phyloP scores from a whole-genome alignment of 2,113 vertebrate species.

The Gallinago undulata region DNA sequence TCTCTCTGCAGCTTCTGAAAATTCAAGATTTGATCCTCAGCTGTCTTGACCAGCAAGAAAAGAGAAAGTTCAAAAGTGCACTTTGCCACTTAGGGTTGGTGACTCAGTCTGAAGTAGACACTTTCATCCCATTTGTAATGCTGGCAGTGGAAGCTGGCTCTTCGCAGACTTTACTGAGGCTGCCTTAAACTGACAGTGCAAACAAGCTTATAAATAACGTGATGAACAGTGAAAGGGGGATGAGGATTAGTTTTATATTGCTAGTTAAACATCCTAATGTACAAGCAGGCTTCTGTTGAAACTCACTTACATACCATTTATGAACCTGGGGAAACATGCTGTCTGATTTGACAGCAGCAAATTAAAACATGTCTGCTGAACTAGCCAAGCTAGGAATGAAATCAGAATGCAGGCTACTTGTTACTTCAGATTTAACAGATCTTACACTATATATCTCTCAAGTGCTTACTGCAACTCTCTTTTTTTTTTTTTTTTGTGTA shows the following conservation, averaged over 20 bases:
- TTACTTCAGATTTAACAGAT: background rate
- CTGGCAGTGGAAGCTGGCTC: background rate
- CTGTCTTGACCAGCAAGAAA: background rate
- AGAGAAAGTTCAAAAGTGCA: background rate
- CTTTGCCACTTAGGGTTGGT: background rate
- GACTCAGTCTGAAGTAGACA: fast-evolving
- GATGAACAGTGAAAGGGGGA: background rate
- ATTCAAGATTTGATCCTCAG: background rate
- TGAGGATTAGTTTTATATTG: background rate
- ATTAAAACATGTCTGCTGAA: background rate
- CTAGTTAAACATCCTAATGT: background rate
- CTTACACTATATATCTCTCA: background rate
- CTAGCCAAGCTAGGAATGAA: background rate
- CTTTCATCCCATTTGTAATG: background rate
- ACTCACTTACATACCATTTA: background rate
- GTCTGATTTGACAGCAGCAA: background rate
- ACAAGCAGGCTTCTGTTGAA: background rate
- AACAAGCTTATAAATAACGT: background rate
- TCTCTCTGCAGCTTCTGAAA: background rate
- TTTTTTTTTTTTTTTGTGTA: background rate
- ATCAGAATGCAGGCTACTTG: background rate
- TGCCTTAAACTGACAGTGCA: background rate
- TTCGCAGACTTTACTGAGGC: background rate
- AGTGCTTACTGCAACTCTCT: background rate
- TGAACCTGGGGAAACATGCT: background rate